phyloP scores from a whole-genome alignment of 2,888 invertebrate genomes.

The Caenorhabditis auriculariae region DNA sequence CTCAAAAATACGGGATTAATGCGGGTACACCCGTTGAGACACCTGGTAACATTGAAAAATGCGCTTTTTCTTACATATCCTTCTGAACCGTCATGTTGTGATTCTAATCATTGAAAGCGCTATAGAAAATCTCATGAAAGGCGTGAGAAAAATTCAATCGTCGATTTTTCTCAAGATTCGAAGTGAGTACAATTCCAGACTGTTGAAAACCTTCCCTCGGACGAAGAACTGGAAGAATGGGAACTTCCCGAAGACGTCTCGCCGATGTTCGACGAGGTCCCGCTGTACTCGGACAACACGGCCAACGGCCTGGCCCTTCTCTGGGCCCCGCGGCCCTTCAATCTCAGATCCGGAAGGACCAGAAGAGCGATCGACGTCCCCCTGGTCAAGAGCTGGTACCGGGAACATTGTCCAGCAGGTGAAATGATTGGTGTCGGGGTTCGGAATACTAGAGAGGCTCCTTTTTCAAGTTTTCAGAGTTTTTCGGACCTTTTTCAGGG shows the following conservation, averaged over 20 bases:
- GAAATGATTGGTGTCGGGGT: background rate
- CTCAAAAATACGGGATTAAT: too few species aligned
- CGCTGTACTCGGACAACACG: conserved; percentile 95
- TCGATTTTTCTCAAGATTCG: conserved; percentile 13
- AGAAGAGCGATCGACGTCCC: conserved; percentile 94
- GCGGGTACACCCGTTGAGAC: too few species aligned
- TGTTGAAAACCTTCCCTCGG: conserved; percentile 82
- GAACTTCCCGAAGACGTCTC: conserved; percentile 84
- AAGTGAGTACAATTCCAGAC: conserved; percentile 50
- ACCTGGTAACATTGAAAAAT: too few species aligned
- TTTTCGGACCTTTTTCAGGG: too few species aligned
- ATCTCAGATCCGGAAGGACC: conserved; percentile 85
- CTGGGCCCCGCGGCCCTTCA: conserved; percentile 93
- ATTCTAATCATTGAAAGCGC: background rate
- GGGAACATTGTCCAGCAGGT: conserved; percentile 68
- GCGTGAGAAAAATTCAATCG: conserved; percentile 14
- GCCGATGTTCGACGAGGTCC: conserved; percentile 80
- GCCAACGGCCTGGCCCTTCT: conserved; percentile 75
- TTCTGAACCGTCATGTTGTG: background rate
- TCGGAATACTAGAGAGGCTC: background rate
- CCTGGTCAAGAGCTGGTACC: conserved; percentile 87
- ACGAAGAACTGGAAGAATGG: conserved; percentile 87
- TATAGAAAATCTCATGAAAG: conserved; percentile 7
- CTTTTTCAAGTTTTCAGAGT: background rate
- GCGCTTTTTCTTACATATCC: too few species aligned